phyloP scores from a whole-genome alignment of 2,113 vertebrate genomes.

The Nannospalax galili region DNA sequence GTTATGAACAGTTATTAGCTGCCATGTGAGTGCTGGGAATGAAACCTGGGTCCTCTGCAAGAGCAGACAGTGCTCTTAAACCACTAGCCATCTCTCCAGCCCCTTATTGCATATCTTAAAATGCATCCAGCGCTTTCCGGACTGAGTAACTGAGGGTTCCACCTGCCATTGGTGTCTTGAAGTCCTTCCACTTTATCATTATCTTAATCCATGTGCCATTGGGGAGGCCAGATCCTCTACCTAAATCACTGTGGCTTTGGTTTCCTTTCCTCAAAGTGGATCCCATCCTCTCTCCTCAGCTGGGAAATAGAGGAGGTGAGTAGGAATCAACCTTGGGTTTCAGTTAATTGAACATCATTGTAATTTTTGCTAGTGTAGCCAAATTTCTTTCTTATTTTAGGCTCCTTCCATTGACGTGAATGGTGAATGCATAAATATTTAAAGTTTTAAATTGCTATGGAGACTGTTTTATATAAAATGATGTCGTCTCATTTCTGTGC shows the following conservation, averaged over 20 bases:
- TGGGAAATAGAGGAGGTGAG: not conserved
- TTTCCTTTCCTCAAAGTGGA: not conserved
- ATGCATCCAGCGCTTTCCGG: not conserved
- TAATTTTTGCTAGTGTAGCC: not conserved
- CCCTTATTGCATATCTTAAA: not conserved
- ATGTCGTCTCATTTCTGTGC: not conserved
- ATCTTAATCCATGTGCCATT: not conserved
- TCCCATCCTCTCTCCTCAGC: not conserved
- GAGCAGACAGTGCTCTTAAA: no score
- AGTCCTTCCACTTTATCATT: not conserved
- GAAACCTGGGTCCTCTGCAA: no score
- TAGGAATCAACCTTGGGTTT: not conserved
- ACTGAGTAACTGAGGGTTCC: not conserved
- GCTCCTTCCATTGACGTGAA: not conserved
- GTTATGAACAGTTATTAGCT: no score
- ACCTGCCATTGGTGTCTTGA: not conserved
- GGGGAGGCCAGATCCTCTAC: not conserved
- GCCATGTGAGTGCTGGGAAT: no score
- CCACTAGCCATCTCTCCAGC: no score
- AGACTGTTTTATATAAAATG: not conserved
- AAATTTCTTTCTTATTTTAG: slow-evolving; percentile 29
- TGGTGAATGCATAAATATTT: not conserved
- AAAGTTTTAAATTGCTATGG: not conserved
- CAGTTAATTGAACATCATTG: not conserved
- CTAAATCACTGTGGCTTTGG: not conserved